These are phyloP conservation scores for Phylloscopus trochilus DNA, from an alignment of 2,113 vertebrate genomes.

Conservation along the genomic window DNA sequence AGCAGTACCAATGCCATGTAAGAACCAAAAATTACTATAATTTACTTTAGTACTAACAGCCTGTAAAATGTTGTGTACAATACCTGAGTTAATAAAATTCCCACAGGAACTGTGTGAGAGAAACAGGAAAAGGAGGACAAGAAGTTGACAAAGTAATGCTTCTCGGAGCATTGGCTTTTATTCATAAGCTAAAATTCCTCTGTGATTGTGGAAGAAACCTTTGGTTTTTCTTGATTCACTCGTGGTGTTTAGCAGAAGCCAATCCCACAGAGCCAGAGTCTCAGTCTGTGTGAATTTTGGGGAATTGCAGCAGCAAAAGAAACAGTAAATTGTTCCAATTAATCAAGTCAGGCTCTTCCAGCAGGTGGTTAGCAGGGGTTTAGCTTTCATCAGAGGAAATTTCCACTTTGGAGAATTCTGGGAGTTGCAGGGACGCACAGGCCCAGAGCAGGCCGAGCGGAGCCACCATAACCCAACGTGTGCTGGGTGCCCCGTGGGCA, in stretches of 20 bases:
- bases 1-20: neutral
- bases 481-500: neutral
- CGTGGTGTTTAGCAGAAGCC: neutral
- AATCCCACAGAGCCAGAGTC: too few relatives aligned
- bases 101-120: neutral
- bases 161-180: neutral
- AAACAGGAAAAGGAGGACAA: neutral
- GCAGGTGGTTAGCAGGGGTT: neutral
- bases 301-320: neutral
- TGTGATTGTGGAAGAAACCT: neutral
- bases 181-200: neutral
- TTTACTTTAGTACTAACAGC: neutral
- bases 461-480: neutral
- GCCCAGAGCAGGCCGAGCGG: fast-evolving
- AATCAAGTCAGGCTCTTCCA: neutral
- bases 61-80: neutral
- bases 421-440: neutral
- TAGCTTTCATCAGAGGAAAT: neutral
- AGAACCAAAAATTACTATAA: neutral
- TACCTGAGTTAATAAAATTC: neutral
- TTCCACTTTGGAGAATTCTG: neutral
- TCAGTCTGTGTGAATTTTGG: neutral
- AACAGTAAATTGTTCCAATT: neutral
- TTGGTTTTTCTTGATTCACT: fast-evolving
- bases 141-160: too few relatives aligned